These are phyloP conservation scores for Xiphophorus birchmanni DNA, from an alignment of 2,797 vertebrate genomes.

Conservation along the genomic window DNA sequence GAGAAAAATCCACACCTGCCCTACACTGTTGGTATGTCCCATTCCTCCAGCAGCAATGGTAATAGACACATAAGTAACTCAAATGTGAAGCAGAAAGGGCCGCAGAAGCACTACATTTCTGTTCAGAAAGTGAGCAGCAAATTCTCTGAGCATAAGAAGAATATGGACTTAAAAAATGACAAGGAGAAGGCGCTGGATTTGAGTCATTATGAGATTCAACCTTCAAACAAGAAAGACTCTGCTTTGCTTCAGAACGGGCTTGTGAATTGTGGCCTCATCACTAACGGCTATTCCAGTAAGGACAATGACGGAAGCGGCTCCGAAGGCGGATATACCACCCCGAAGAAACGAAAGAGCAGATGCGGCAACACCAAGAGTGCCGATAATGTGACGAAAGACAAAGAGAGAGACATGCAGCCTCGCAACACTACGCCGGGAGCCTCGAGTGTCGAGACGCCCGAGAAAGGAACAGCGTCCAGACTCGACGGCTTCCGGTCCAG, in stretches of 20 bases:
- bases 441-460: conserved; percentile 67
- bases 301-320: conserved; percentile 96
- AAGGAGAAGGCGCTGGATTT: conserved; percentile 81
- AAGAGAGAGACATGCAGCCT: conserved; percentile 88
- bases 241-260: conserved; percentile 89
- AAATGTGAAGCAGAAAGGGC: conserved; percentile 81
- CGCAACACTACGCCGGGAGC: conserved; percentile 71
- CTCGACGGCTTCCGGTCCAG: conserved; percentile 82
- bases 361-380: conserved; percentile 88
- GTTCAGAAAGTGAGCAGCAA: conserved; percentile 87
- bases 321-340: conserved; percentile 94
- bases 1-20: conserved; percentile 83
- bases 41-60: conserved; percentile 86
- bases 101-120: conserved; percentile 80
- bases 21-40: conserved; percentile 77
- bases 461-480: conserved; percentile 83
- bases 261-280: conserved; percentile 87
- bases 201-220: conserved; percentile 64
- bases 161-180: conserved; percentile 91
- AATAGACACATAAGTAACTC: conserved; percentile 84
- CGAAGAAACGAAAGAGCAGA: conserved; percentile 92
- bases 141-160: conserved; percentile 85
- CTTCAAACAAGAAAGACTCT: conserved; percentile 83
- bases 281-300: conserved; percentile 93
- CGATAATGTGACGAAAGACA: conserved; percentile 86